Conservation (phyloP, 2,888 invertebrate species). For the Abscondita cerata region DNA sequence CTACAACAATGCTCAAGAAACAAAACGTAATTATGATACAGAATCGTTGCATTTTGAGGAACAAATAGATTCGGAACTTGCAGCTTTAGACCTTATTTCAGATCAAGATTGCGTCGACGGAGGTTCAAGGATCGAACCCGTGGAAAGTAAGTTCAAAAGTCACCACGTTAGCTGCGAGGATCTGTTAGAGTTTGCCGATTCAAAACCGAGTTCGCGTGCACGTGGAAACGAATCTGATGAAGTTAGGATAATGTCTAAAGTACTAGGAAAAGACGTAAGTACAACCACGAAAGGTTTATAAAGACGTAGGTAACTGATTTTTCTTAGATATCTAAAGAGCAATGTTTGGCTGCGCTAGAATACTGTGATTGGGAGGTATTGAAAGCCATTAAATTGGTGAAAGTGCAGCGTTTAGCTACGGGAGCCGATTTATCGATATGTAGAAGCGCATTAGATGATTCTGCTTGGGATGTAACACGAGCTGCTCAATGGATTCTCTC, state of each 20-base stretch:
- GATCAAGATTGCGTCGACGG: conserved; percentile 48
- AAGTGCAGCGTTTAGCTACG: conserved; percentile 64
- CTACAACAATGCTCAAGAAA: conserved; percentile 28
- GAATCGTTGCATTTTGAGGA: conserved; percentile 65
- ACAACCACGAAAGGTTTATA: too few relatives aligned
- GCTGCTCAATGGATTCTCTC: conserved; percentile 69
- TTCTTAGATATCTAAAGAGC: conserved; percentile 70
- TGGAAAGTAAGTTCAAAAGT: conserved; percentile 51
- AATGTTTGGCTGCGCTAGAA: conserved; percentile 82
- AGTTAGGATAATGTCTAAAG: conserved; percentile 90
- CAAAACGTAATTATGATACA: conserved; percentile 52
- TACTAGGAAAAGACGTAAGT: conserved; percentile 76
- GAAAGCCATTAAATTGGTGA: conserved; percentile 83
- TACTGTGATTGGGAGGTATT: conserved; percentile 89
- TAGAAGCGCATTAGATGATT: conserved; percentile 64
- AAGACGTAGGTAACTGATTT: too few relatives aligned
- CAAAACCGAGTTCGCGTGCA: conserved; percentile 81
- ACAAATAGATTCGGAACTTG: conserved; percentile 67
- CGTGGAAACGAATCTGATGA: conserved; percentile 89
- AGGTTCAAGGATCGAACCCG: conserved; percentile 42
- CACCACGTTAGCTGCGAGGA: conserved; percentile 94
- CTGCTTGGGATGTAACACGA: conserved; percentile 71
- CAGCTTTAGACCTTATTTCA: conserved; percentile 66
- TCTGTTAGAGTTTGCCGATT: conserved; percentile 85
- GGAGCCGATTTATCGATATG: conserved; percentile 56